phyloP scores from a whole-genome alignment of 2,797 vertebrate genomes.

The Mallotus villosus region DNA sequence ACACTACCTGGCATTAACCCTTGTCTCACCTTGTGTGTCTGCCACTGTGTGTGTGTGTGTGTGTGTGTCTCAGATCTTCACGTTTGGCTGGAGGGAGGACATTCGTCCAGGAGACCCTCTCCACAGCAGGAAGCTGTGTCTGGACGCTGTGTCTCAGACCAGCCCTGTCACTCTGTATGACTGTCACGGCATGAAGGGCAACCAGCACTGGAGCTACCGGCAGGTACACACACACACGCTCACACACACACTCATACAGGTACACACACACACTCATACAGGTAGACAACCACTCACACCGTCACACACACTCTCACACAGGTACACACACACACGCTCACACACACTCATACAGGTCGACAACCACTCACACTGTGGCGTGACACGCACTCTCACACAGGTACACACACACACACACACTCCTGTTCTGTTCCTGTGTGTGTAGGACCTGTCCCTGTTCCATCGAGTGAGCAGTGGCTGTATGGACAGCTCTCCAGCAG shows the following conservation, averaged over 20 bases:
- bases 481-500: conserved; percentile 83
- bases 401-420: background rate
- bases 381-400: no score
- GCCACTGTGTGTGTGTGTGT: background rate
- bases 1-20: no score
- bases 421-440: conserved; percentile 32
- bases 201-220: conserved; percentile 86
- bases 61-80: conserved; percentile 82
- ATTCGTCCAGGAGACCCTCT: conserved; percentile 85
- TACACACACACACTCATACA: background rate
- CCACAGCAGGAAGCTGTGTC: conserved; percentile 87
- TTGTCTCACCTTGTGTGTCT: background rate
- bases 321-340: no score
- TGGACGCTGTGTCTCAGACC: conserved; percentile 80
- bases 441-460: conserved; percentile 86
- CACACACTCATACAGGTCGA: no score
- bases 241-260: background rate
- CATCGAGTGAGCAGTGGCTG: conserved; percentile 87
- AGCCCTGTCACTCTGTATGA: conserved; percentile 86
- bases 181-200: conserved; percentile 89
- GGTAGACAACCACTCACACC: no score
- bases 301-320: background rate
- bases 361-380: no score
- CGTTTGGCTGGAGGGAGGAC: conserved; percentile 91
- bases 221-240: conserved; percentile 70